These are phyloP conservation scores for Cyanistes caeruleus DNA, from an alignment of 2,113 vertebrate genomes.

Conservation along the genomic window DNA sequence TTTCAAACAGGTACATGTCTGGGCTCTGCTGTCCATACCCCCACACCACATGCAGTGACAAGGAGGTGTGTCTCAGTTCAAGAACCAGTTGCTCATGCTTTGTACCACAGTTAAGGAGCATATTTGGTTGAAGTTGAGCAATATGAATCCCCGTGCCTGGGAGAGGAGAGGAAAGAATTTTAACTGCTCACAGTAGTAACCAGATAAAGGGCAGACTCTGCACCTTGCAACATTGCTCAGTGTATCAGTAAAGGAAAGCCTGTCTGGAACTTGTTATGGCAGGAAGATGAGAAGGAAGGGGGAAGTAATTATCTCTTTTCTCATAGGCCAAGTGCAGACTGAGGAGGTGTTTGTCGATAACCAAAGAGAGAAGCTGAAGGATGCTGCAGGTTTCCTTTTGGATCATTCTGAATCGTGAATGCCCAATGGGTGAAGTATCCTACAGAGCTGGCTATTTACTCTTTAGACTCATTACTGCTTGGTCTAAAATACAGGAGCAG, in stretches of 20 bases:
- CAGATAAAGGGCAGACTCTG: not conserved
- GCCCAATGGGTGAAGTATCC: not conserved
- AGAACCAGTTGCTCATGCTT: not conserved
- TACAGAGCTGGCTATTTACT: not conserved
- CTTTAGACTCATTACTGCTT: not conserved
- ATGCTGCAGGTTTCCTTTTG: not conserved
- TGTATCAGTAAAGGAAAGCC: not conserved
- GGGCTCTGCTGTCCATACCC: not conserved
- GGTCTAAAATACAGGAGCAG: not conserved
- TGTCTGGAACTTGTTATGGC: not conserved
- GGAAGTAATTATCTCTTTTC: not conserved
- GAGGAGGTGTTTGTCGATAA: not conserved
- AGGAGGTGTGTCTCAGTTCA: not conserved
- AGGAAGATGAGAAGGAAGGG: not conserved
- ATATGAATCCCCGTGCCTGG: not conserved
- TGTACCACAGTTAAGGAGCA: not conserved
- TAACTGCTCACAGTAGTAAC: not conserved
- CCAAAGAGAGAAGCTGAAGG: not conserved
- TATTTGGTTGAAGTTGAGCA: not conserved
- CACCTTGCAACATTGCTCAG: not conserved
- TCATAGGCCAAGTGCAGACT: not conserved
- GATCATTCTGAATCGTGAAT: not conserved
- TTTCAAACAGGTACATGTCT: not conserved
- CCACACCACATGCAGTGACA: not conserved
- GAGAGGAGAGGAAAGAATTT: not conserved